Evolutionary conservation across 1,140 invertebrate species (phyloP).

Genomic region (Metopolophium dirhodum): DNA sequence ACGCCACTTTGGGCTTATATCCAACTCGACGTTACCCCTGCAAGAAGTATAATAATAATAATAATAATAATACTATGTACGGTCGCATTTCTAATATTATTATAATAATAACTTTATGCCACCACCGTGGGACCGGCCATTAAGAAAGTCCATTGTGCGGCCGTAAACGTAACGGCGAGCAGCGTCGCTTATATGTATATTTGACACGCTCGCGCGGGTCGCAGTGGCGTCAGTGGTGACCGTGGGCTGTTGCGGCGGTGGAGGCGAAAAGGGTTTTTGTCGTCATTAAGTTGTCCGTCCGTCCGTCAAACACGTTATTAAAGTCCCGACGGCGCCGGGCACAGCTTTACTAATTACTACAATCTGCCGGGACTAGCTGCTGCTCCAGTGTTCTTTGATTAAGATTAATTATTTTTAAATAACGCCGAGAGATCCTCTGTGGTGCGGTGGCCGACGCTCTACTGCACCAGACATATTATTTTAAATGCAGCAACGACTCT

Average conservation of each 20-base stretch:
- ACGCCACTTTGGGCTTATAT: background rate
- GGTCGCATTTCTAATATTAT: background rate
- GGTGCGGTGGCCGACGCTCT: background rate
- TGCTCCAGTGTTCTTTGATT: slow-evolving; percentile 11
- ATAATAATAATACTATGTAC: background rate
- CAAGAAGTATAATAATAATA: background rate
- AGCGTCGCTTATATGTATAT: background rate
- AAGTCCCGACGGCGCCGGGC: background rate
- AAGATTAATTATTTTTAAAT: slow-evolving; percentile 47
- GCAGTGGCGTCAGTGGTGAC: background rate
- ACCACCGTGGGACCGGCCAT: background rate
- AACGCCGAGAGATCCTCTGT: background rate
- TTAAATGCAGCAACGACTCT: background rate
- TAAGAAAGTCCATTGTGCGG: slow-evolving; percentile 45
- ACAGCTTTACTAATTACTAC: slow-evolving; percentile 37
- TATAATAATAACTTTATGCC: slow-evolving; percentile 20
- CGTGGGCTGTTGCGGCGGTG: too few relatives aligned
- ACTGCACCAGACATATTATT: background rate
- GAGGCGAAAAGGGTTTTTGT: slow-evolving; percentile 38
- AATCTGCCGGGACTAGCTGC: background rate
- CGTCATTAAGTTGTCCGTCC: slow-evolving; percentile 46
- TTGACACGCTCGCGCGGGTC: background rate
- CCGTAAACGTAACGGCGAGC: slow-evolving; percentile 15
- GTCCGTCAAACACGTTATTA: slow-evolving; percentile 31
- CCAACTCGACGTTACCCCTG: background rate